Evolutionary conservation across 2,113 vertebrate species (phyloP), one percentile per base, ranked within the genome.

Genomic region (Leucoraja erinaceus): DNA sequence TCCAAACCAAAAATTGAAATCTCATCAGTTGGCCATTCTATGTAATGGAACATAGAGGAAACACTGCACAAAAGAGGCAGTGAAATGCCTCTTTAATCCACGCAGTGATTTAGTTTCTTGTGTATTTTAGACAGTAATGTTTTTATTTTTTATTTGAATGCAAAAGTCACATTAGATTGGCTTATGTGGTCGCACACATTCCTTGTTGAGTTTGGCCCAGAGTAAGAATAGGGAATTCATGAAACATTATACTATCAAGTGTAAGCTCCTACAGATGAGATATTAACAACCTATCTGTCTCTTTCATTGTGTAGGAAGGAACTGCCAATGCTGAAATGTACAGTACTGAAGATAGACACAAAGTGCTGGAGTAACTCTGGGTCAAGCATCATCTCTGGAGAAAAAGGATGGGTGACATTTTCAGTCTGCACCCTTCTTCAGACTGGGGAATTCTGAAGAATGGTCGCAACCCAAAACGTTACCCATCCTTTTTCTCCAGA

Each of bases 21-120:
- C 28, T 33, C 28, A 63, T 28, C 18, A 88, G 83, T 14, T 54
- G 90, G 18, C 68, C 33, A 74, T 11, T 90, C 54, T 91, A 16
- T 33, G 59, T 7, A 72, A 72, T 72, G 14, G 70, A 72, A 72
- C 18, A 88, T 61, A 63, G 83, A 47, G 66, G 66, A 72, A 28
- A 47, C 33, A 4, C 86, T 66, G 63, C 31, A 66, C 33, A 38
- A 54, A 66, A 91, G 38, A 72, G 18, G 22, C 90, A 31, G 16
- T 63, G 10, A 88, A 88, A 66, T 88, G n/a, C 63, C 59, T 88
- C 28, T 88, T 88, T 18, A 88, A 88, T 63, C 63, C 59, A 63
- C 16, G 59, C n/a, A 18, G 22, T 66, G 59, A 31, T 31, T 72
- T 72, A 12, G 4, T 47, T 38, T 79, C 1, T 79, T 79, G 33